phyloP scores from a whole-genome alignment of 2,888 invertebrate species.

The Erannis defoliaria region DNA sequence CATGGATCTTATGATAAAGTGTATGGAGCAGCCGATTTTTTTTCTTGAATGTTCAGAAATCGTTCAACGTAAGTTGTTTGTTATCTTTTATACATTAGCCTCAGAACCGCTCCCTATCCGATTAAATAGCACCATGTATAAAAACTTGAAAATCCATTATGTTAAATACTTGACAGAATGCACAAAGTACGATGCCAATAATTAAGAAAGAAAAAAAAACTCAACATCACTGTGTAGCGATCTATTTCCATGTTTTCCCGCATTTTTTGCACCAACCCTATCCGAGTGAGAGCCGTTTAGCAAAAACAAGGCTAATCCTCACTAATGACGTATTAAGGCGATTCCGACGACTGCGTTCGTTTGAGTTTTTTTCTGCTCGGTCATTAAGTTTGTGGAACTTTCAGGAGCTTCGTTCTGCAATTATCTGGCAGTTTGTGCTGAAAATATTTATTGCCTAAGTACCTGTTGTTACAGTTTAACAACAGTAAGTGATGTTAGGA shows the following conservation, averaged over 20 bases:
- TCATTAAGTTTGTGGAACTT: slow-evolving; percentile 23
- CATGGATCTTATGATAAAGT: no score
- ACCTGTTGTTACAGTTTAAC: neutral
- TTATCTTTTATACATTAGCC: no score
- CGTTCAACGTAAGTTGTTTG: no score
- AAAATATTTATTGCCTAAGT: slow-evolving; percentile 12
- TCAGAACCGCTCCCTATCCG: no score
- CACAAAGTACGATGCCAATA: no score
- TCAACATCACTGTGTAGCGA: neutral
- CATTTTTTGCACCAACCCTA: slow-evolving; percentile 52
- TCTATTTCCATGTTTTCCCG: neutral
- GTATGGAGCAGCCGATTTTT: no score
- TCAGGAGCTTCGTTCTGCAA: slow-evolving; percentile 14
- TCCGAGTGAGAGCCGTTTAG: slow-evolving; percentile 52
- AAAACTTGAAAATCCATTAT: no score
- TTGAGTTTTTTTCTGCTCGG: slow-evolving; percentile 22
- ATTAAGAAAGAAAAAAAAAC: no score
- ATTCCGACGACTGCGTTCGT: slow-evolving; percentile 10
- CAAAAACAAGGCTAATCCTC: slow-evolving; percentile 61
- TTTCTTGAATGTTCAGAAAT: no score
- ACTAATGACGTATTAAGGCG: slow-evolving; percentile 68
- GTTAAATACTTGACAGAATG: no score
- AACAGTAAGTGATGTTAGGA: neutral
- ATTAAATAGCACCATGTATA: no score
- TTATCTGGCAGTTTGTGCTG: slow-evolving; percentile 8